Conservation (phyloP, 2,113 vertebrate species). For the Sorex fumeus region DNA sequence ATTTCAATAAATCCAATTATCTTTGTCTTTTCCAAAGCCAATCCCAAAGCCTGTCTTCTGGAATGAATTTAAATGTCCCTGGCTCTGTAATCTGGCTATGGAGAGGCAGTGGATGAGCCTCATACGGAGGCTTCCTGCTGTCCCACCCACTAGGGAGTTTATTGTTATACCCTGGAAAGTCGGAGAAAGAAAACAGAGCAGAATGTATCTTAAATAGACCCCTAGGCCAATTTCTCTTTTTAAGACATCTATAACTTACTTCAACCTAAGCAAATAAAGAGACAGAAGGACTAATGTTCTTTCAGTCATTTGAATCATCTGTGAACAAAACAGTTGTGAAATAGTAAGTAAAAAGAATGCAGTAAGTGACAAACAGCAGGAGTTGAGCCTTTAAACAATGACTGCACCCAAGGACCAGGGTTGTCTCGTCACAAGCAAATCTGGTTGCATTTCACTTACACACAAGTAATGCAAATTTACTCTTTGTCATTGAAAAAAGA, state of each 20-base stretch:
- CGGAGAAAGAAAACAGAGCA: slow-evolving; percentile 21
- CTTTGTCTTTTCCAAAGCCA: slow-evolving; percentile 55
- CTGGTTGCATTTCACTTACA: slow-evolving; percentile 29
- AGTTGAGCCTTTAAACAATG: background rate
- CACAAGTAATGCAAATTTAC: background rate
- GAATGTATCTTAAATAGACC: slow-evolving; percentile 47
- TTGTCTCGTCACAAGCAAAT: background rate
- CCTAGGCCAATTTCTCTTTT: slow-evolving; percentile 33
- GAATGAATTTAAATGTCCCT: slow-evolving; percentile 9
- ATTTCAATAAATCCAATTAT: slow-evolving; percentile 46
- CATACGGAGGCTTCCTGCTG: background rate
- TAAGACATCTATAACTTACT: slow-evolving; percentile 1
- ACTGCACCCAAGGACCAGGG: background rate
- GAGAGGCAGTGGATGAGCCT: background rate
- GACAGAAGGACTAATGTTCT: slow-evolving; percentile 39
- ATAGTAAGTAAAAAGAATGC: slow-evolving; percentile 2
- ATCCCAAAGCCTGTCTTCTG: background rate
- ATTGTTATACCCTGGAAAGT: background rate
- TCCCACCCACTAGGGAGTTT: background rate
- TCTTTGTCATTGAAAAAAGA: background rate
- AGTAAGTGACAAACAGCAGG: background rate
- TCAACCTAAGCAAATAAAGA: slow-evolving; percentile 39
- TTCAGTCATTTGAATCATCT: slow-evolving; percentile 57
- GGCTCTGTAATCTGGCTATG: background rate
- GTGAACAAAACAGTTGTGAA: slow-evolving; percentile 45